A percentile compares a stretch with the other conserved stretches of the same genome.
These are phyloP conservation scores for Dorcus parallelipipedus DNA, from an alignment of 2,888 invertebrate species.

Conservation along the genomic window DNA sequence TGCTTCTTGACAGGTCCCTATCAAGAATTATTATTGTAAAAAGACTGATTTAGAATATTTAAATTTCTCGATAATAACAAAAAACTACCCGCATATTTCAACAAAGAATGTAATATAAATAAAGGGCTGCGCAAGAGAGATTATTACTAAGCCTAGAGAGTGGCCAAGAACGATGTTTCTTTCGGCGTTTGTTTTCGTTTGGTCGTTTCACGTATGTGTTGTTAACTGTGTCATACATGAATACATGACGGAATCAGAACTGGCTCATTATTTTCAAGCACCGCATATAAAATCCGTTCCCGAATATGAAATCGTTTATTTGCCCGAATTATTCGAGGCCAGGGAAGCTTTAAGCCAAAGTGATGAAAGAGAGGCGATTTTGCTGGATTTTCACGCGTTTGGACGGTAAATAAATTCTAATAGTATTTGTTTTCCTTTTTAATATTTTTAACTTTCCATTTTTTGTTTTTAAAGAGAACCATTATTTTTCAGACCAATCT, in stretches of 20 bases:
- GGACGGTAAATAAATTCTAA: constrained; percentile 50
- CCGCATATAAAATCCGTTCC: constrained; percentile 44
- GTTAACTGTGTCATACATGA: constrained; percentile 30
- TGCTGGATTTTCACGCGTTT: constrained; percentile 60
- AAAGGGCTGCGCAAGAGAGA: too few species aligned
- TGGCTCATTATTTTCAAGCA: constrained; percentile 48
- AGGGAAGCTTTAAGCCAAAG: constrained; percentile 42
- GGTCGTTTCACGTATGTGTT: too few species aligned
- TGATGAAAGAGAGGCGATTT: constrained; percentile 48
- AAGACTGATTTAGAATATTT: too few species aligned
- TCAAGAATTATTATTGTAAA: too few species aligned
- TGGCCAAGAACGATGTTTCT: too few species aligned
- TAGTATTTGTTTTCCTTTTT: neutral
- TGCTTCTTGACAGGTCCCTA: too few species aligned
- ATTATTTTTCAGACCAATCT: constrained; percentile 52
- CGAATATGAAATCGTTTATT: constrained; percentile 61
- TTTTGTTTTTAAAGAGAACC: neutral
- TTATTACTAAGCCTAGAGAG: too few species aligned
- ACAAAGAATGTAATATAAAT: too few species aligned
- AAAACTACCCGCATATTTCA: too few species aligned
- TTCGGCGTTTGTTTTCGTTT: too few species aligned
- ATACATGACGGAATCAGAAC: constrained; percentile 47
- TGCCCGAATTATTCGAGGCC: constrained; percentile 54
- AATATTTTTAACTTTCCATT: neutral
- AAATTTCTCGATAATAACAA: too few species aligned